Percentiles rank a stretch among this genome's conserved stretches.
These are phyloP conservation scores for rabbit (Oryctolagus cuniculus) DNA, from an alignment of 2,113 vertebrate genomes.

Conservation along the genomic window DNA sequence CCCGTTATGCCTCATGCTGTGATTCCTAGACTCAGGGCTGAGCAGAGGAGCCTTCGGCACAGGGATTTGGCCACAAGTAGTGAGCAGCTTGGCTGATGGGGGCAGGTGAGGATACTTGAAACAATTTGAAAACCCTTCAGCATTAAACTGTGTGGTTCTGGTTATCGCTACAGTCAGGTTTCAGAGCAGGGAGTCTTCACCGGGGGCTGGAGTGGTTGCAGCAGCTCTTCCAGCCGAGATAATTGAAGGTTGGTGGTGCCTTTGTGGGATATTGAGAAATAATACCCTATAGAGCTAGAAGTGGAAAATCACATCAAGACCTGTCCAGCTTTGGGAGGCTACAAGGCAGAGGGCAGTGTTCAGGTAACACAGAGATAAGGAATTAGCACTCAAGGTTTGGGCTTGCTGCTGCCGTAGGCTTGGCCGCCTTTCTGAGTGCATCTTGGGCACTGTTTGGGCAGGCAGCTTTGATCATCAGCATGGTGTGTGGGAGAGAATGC, in stretches of 20 bases:
- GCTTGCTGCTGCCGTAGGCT: neutral
- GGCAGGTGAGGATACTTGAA: neutral
- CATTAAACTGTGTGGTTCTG: neutral
- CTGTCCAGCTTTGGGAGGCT: neutral
- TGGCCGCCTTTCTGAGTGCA: neutral
- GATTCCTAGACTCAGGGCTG: neutral
- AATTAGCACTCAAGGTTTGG: neutral
- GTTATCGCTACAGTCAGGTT: neutral
- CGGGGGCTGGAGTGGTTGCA: neutral
- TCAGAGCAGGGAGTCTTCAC: neutral
- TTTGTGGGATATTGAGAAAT: slow-evolving; percentile 53
- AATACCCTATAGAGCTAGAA: neutral
- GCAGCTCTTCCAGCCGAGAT: slow-evolving; percentile 1
- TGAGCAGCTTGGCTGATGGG: neutral
- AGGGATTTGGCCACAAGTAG: neutral
- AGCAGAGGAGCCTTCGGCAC: neutral
- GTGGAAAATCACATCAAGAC: slow-evolving; percentile 55
- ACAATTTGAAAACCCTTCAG: neutral
- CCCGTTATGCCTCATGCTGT: neutral
- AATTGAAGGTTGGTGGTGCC: slow-evolving; percentile 23
- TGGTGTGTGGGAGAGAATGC: neutral
- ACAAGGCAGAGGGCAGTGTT: neutral
- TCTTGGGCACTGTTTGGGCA: neutral
- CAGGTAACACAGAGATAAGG: neutral
- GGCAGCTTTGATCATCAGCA: neutral